Conservation (phyloP, 2,113 vertebrate species). For the Chaenogobius annularis region DNA sequence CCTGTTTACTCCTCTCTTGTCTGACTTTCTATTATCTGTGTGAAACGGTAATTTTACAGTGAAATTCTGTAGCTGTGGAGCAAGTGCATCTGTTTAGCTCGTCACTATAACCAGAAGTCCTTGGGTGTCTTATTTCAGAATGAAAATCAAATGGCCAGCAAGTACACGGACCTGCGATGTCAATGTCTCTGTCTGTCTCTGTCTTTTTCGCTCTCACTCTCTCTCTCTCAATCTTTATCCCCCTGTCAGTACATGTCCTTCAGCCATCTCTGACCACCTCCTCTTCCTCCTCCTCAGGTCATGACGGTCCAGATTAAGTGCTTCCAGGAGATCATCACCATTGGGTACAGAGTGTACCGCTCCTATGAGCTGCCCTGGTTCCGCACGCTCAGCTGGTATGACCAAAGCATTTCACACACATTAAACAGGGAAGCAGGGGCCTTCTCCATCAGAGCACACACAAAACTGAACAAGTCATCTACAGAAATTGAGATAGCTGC, state of each 20-base stretch:
- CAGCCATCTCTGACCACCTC: conserved; percentile 5
- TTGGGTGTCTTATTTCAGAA: too few species aligned
- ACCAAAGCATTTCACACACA: conserved; percentile 1
- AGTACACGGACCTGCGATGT: too few species aligned
- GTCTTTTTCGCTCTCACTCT: background rate
- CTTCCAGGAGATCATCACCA: conserved; percentile 98
- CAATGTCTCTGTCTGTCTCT: background rate
- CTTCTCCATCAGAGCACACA: background rate
- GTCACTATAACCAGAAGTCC: too few species aligned
- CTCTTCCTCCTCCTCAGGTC: conserved; percentile 78
- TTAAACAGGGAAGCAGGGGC: too few species aligned
- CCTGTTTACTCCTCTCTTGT: too few species aligned
- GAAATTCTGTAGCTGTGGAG: too few species aligned
- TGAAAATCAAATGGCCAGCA: too few species aligned
- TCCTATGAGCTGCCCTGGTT: conserved; percentile 97
- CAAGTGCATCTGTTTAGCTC: too few species aligned
- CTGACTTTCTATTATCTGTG: too few species aligned
- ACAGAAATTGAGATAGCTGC: too few species aligned
- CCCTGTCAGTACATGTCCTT: background rate
- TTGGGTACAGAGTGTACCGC: conserved; percentile 95
- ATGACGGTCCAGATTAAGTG: conserved; percentile 95
- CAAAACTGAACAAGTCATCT: too few species aligned
- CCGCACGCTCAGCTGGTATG: conserved; percentile 95
- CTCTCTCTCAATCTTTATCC: background rate
- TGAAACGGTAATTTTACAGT: too few species aligned